Conservation (phyloP, 2,888 invertebrate genomes). For the Masnerella sp. region DNA sequence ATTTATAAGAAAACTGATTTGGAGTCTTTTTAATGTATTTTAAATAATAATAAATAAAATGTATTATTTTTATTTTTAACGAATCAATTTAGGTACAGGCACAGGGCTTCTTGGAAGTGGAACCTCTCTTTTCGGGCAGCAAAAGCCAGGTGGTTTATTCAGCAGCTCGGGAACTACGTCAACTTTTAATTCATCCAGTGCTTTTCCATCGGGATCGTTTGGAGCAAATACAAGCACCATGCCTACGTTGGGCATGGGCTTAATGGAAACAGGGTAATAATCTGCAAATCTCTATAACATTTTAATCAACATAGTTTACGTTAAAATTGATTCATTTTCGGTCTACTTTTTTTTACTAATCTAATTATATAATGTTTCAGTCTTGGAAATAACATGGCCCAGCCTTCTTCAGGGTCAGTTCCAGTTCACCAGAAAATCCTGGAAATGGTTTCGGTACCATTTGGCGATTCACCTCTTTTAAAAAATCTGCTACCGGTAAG, state of each 20-base stretch:
- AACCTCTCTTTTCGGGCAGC: conserved; percentile 73
- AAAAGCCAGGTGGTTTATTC: conserved; percentile 80
- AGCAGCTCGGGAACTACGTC: conserved; percentile 77
- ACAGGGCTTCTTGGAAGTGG: conserved; percentile 75
- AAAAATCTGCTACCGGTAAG: conserved; percentile 82
- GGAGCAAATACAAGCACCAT: conserved; percentile 66
- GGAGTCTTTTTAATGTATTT: no score
- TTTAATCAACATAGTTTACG: no score
- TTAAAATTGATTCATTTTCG: no score
- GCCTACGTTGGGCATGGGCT: conserved; percentile 67
- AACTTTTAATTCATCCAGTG: conserved; percentile 75
- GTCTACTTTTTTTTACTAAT: no score
- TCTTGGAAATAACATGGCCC: conserved; percentile 67
- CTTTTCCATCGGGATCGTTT: conserved; percentile 77
- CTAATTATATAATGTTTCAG: conserved; percentile 54
- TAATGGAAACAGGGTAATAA: conserved; percentile 70
- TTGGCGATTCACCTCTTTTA: conserved; percentile 91
- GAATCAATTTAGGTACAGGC: conserved; percentile 70
- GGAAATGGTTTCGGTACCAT: conserved; percentile 88
- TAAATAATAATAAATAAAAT: no score
- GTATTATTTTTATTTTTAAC: no score
- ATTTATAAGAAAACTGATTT: no score
- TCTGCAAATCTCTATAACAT: no score
- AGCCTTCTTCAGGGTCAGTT: conserved; percentile 72
- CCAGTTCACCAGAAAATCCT: conserved; percentile 86